phyloP scores from a whole-genome alignment of 2,888 invertebrate genomes.

The Lycophotia porphyrea region DNA sequence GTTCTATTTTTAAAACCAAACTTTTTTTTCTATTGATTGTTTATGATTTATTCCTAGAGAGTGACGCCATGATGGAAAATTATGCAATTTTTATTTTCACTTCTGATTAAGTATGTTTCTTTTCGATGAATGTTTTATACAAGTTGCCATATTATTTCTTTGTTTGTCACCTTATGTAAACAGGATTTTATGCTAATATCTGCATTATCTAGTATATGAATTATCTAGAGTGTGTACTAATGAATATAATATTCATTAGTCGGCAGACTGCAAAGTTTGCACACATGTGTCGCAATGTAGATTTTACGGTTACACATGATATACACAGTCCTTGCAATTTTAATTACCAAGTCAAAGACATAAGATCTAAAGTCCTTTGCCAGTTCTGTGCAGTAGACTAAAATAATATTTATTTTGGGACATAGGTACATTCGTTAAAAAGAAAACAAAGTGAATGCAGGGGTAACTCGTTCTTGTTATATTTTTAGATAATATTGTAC shows the following conservation, averaged over 20 bases:
- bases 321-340: slow-evolving; percentile 27
- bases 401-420: slow-evolving; percentile 67
- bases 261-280: slow-evolving; percentile 58
- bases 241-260: slow-evolving; percentile 12
- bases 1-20: slow-evolving; percentile 22
- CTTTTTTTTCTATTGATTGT: not conserved
- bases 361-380: slow-evolving; percentile 34
- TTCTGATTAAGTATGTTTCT: not conserved
- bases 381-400: slow-evolving; percentile 27
- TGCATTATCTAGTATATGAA: slow-evolving; percentile 56
- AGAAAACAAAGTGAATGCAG: slow-evolving; percentile 64
- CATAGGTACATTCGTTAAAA: slow-evolving; percentile 52
- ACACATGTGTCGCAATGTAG: slow-evolving; percentile 54
- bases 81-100: not conserved
- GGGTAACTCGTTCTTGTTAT: slow-evolving; percentile 62
- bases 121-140: not conserved
- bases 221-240: too few species aligned
- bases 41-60: not conserved
- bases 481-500: slow-evolving; percentile 60
- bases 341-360: not conserved
- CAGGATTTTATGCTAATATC: slow-evolving; percentile 35
- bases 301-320: slow-evolving; percentile 55
- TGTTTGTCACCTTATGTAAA: slow-evolving; percentile 6
- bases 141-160: not conserved
- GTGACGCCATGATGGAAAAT: slow-evolving; percentile 19